phyloP scores from a whole-genome alignment of 2,113 vertebrate genomes.

The Psammodynastes pulverulentus region DNA sequence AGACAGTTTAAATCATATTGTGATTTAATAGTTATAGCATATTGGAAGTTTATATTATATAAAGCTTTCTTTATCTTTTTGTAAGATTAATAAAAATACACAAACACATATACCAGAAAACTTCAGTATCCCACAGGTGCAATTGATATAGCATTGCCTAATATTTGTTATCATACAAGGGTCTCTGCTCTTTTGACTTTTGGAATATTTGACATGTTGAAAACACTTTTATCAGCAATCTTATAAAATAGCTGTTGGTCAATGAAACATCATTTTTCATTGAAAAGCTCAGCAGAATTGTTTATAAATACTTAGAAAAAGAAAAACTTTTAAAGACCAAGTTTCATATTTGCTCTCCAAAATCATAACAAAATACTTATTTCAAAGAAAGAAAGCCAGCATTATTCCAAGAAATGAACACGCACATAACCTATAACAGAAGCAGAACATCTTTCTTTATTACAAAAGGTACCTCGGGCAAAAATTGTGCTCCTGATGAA shows the following conservation, averaged over 20 bases:
- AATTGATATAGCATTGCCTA: not conserved
- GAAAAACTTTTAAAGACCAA: not conserved
- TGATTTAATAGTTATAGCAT: not conserved
- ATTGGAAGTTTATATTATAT: not conserved
- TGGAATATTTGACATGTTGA: not conserved
- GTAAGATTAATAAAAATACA: not conserved
- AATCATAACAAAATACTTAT: no score
- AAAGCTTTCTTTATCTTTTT: not conserved
- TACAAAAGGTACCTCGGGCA: not conserved
- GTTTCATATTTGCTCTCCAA: no score
- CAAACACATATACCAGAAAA: not conserved
- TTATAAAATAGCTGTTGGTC: not conserved
- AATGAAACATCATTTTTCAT: not conserved
- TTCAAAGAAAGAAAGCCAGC: not conserved
- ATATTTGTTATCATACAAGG: not conserved
- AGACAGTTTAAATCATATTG: not conserved
- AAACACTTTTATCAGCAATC: not conserved
- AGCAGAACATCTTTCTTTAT: not conserved
- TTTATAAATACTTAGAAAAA: not conserved
- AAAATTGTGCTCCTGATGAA: not conserved
- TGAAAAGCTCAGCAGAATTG: no score
- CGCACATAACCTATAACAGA: not conserved
- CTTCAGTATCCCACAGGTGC: not conserved
- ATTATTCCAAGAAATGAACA: not conserved
- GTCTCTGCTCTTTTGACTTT: not conserved